Evolutionary conservation across 2,113 vertebrate species (phyloP).

Genomic region (Bubo scandiacus): DNA sequence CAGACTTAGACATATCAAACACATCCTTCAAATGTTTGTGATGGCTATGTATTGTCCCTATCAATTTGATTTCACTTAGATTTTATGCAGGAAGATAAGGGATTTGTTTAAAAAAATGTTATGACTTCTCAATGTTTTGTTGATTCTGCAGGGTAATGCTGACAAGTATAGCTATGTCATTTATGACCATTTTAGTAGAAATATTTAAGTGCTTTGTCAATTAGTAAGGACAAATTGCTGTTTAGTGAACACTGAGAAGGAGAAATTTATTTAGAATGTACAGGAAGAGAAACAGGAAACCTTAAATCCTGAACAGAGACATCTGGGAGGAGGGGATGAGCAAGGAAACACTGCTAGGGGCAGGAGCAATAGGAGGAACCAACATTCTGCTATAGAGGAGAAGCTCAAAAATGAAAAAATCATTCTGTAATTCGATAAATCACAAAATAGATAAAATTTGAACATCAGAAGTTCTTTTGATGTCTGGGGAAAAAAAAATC

Average conservation of each 20-base stretch:
- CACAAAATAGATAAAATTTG: background rate
- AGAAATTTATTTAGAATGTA: background rate
- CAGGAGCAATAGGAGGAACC: background rate
- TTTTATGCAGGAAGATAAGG: background rate
- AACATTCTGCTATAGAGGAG: background rate
- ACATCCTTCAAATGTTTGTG: background rate
- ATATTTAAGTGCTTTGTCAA: background rate
- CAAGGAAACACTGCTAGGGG: background rate
- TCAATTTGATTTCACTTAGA: background rate
- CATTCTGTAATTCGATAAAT: background rate
- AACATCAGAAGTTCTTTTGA: background rate
- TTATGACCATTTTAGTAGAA: background rate
- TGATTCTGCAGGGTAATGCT: background rate
- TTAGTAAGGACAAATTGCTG: background rate
- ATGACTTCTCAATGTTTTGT: background rate
- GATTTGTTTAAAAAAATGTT: background rate
- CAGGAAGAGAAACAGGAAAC: background rate
- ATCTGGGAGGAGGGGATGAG: background rate
- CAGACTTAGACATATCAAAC: background rate
- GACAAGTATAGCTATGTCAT: background rate
- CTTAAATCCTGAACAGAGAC: background rate
- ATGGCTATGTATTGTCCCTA: background rate
- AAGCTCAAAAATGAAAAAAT: background rate
- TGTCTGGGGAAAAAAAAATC: too few relatives aligned
- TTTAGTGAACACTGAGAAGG: background rate